Evolutionary conservation across 2,113 vertebrate genomes (phyloP).

Genomic region (Campylorhamphus procurvoides): DNA sequence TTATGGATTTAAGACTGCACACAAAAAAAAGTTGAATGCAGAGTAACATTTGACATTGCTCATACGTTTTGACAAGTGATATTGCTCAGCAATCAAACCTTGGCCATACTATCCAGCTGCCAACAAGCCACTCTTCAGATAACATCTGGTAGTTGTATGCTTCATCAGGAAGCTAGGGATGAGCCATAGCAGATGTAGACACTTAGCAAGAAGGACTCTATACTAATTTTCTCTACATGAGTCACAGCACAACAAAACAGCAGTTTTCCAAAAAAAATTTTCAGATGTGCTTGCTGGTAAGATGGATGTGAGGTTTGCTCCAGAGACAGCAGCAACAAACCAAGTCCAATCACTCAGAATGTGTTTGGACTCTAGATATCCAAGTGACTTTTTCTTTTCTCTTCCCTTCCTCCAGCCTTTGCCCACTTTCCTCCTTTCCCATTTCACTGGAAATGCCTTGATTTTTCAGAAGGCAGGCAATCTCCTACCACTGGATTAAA

Average conservation of each 20-base stretch:
- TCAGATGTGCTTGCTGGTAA: neutral
- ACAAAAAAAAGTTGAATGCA: neutral
- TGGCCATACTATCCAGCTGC: neutral
- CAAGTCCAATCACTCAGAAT: neutral
- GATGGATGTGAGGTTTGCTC: neutral
- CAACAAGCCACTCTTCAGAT: neutral
- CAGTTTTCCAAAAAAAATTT: neutral
- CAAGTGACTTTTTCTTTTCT: neutral
- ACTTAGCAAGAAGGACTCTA: neutral
- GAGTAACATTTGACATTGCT: neutral
- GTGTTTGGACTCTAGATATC: neutral
- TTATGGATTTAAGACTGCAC: neutral
- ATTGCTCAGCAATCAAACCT: conserved; percentile 7
- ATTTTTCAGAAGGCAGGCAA: neutral
- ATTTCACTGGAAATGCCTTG: neutral
- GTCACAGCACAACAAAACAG: neutral
- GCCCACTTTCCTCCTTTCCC: neutral
- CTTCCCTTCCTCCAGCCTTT: neutral
- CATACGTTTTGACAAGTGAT: neutral
- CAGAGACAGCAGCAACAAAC: neutral
- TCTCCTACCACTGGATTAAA: neutral
- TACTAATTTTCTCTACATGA: neutral
- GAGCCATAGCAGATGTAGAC: neutral
- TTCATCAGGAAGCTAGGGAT: neutral
- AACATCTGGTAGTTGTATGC: neutral